A percentile compares a stretch with the other conserved stretches of the same genome.
These are phyloP conservation scores for Gymnocephalus cernua DNA, from an alignment of 2,113 vertebrate species.

Conservation along the genomic window DNA sequence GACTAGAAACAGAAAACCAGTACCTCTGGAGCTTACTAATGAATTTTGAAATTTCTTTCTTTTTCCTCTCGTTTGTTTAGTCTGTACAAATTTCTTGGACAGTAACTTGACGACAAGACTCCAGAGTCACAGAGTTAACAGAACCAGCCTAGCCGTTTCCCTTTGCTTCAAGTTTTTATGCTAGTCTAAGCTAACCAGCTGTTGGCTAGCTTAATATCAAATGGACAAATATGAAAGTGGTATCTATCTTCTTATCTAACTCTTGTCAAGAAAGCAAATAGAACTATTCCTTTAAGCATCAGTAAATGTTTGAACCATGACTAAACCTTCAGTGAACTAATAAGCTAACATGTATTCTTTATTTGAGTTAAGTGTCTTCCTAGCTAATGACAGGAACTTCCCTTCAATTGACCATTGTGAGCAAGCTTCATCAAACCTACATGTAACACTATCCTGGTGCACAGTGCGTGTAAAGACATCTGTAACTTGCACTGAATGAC, in stretches of 20 bases:
- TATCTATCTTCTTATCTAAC: background rate
- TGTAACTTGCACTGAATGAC: slow-evolving; percentile 52
- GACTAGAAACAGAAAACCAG: no score
- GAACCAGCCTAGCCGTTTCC: no score
- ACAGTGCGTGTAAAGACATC: slow-evolving; percentile 49
- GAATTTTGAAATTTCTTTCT: no score
- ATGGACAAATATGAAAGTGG: background rate
- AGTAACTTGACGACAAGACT: no score
- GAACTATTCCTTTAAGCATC: background rate
- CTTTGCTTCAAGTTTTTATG: no score
- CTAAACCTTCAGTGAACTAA: background rate
- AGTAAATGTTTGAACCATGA: background rate
- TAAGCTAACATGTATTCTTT: background rate
- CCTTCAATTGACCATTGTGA: slow-evolving; percentile 14
- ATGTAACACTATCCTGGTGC: slow-evolving; percentile 39
- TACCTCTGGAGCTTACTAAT: no score
- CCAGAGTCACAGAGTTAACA: no score
- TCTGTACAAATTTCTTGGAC: no score
- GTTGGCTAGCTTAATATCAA: background rate
- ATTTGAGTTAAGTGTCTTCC: background rate
- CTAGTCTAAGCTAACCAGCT: background rate
- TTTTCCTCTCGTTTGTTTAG: no score
- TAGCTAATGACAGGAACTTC: background rate
- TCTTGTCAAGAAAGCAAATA: no score
- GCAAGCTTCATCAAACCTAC: slow-evolving; percentile 7